These are phyloP conservation scores for Loxodonta africana DNA, from an alignment of 2,113 vertebrate genomes.

Conservation along the genomic window DNA sequence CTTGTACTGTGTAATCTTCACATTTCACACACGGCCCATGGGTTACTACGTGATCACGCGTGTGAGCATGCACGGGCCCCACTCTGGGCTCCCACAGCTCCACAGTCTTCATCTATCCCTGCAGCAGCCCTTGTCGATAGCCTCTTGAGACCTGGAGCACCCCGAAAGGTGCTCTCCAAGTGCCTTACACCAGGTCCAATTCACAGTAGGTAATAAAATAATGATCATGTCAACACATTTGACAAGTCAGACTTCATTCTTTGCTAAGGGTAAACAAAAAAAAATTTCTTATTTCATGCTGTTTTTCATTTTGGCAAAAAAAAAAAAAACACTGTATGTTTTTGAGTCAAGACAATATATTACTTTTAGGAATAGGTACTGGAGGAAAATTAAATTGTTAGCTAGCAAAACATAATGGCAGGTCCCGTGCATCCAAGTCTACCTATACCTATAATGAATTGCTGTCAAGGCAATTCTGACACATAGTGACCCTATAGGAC, in stretches of 20 bases:
- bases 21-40: rapidly evolving
- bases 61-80: rapidly evolving
- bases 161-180: rapidly evolving
- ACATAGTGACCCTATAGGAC: no score
- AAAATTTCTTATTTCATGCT: background rate
- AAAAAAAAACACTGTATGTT: background rate
- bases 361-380: background rate
- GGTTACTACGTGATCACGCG: rapidly evolving
- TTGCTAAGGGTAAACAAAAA: background rate
- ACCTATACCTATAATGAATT: background rate
- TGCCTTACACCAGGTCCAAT: background rate
- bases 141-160: rapidly evolving
- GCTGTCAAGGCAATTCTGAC: no score
- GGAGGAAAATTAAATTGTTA: background rate
- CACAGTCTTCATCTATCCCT: background rate
- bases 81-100: background rate
- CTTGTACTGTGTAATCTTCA: background rate
- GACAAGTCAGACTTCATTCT: background rate
- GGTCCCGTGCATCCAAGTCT: background rate
- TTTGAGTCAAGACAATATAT: background rate
- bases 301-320: background rate
- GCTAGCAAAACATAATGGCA: background rate
- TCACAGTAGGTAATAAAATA: background rate
- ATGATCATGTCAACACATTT: background rate
- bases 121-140: rapidly evolving